Conservation (phyloP, 1,140 invertebrate species). For the Triops cancriformis region DNA sequence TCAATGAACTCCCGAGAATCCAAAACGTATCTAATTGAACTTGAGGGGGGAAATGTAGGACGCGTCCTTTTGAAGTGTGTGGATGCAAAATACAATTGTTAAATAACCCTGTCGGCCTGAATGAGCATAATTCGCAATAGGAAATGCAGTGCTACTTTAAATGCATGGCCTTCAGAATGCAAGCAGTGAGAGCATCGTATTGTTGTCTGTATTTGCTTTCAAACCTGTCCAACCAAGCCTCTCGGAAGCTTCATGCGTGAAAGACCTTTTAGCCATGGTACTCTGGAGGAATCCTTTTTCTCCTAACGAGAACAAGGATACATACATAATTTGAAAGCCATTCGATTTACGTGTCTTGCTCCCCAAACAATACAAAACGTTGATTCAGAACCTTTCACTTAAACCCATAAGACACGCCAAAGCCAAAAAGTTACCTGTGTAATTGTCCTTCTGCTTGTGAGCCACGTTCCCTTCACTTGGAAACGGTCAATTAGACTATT, state of each 20-base stretch:
- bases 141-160: neutral
- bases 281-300: neutral
- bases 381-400: neutral
- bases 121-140: neutral
- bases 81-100: neutral
- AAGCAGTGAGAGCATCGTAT: neutral
- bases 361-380: neutral
- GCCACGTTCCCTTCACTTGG: neutral
- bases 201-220: neutral
- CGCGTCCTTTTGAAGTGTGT: neutral
- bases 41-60: constrained; percentile 7
- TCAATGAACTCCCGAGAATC: neutral
- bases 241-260: neutral
- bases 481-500: neutral
- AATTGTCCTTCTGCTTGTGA: neutral
- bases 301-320: neutral
- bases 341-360: neutral
- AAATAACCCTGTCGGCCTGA: neutral
- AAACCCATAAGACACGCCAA: neutral
- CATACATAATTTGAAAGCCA: constrained; percentile 2
- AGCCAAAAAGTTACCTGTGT: neutral
- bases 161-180: neutral
- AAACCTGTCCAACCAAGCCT: neutral
- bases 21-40: neutral
- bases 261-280: neutral